Conservation (phyloP, 2,113 vertebrate species). For the Diphyllodes magnificus region DNA sequence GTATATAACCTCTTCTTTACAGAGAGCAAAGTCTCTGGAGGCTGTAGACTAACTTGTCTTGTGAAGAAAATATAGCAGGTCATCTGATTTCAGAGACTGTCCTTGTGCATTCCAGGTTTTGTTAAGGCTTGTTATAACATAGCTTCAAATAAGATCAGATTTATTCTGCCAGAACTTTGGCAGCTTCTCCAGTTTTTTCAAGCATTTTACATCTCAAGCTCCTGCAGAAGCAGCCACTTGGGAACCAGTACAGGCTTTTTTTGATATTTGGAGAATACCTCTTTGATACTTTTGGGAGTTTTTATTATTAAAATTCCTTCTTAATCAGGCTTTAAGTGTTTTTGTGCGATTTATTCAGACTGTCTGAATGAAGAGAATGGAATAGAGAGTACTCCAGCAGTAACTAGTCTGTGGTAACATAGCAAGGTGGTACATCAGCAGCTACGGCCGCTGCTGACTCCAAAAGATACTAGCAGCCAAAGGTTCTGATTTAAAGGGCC, state of each 20-base stretch:
- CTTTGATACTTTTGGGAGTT: neutral
- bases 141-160: neutral
- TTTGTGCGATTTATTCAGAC: neutral
- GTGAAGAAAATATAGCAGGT: neutral
- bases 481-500: neutral
- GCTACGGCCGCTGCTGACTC: accelerated
- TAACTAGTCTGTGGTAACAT: neutral
- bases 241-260: neutral
- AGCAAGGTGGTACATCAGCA: neutral
- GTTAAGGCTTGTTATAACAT: neutral
- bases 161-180: neutral
- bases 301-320: neutral
- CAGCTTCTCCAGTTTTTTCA: neutral
- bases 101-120: neutral
- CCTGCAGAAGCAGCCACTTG: neutral
- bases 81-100: neutral
- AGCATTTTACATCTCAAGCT: neutral
- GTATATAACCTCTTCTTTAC: neutral
- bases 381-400: neutral
- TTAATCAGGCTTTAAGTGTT: neutral
- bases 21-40: neutral
- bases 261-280: neutral
- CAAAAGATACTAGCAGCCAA: neutral
- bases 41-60: neutral
- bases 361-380: neutral